Percentiles rank a stretch among this genome's conserved stretches.
These are phyloP conservation scores for Chlorocebus sabaeus DNA, from an alignment of 2,113 vertebrate species.

Conservation along the genomic window DNA sequence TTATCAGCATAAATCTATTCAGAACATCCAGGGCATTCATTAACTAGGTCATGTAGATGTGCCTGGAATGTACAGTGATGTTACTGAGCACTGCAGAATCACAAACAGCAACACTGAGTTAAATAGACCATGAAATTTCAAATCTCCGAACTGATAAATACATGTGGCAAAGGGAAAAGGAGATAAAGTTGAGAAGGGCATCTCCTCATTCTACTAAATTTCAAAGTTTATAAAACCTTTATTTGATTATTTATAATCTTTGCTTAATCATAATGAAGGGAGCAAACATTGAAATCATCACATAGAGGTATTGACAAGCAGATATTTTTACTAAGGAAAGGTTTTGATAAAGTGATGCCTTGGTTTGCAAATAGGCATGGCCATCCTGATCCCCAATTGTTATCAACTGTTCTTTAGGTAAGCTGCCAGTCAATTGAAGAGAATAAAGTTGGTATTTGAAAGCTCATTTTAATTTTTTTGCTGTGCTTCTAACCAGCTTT, in stretches of 20 bases:
- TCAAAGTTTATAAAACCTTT: neutral
- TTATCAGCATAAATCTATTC: constrained; percentile 33
- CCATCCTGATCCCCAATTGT: neutral
- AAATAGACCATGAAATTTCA: constrained; percentile 51
- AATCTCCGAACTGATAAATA: constrained; percentile 15
- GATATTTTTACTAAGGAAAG: neutral
- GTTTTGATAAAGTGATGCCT: neutral
- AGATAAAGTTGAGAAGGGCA: neutral
- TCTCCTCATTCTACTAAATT: neutral
- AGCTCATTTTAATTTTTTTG: neutral
- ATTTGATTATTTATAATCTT: neutral
- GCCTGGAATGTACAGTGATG: constrained; percentile 41
- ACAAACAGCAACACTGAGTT: neutral
- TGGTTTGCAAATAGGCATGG: neutral
- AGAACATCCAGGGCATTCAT: neutral
- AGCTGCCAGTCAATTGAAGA: neutral
- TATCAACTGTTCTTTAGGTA: neutral
- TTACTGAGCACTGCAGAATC: neutral
- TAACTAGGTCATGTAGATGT: constrained; percentile 46
- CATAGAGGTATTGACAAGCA: neutral
- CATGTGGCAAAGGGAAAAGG: neutral
- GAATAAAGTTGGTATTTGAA: neutral
- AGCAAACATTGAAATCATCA: neutral
- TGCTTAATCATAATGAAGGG: neutral
- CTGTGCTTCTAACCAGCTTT: neutral